These are phyloP conservation scores for Andrena minutula DNA, from an alignment of 2,888 invertebrate genomes.

Conservation along the genomic window DNA sequence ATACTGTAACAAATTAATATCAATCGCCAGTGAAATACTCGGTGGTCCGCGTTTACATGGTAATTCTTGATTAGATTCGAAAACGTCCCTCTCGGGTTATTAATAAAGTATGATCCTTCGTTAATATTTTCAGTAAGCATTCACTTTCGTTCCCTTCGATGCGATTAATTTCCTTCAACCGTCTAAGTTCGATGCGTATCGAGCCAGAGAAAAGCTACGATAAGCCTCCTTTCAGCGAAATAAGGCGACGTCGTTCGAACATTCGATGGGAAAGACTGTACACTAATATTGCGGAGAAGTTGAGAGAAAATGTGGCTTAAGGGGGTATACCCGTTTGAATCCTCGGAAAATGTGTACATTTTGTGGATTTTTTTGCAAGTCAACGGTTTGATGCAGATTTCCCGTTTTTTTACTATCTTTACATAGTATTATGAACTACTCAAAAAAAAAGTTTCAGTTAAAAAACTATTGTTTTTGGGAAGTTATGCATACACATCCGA, in stretches of 20 bases:
- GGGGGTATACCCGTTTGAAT: no score
- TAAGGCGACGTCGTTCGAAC: conserved; percentile 36
- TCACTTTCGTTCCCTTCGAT: conserved; percentile 6
- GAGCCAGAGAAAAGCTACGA: conserved; percentile 45
- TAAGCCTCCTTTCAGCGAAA: conserved; percentile 49
- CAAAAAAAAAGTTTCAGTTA: no score
- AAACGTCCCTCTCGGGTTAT: background rate
- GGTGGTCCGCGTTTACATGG: background rate
- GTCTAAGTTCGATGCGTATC: conserved; percentile 42
- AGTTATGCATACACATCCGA: no score
- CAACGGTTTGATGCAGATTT: no score
- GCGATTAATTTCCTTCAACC: conserved; percentile 58
- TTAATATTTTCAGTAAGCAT: conserved; percentile 50
- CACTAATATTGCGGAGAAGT: conserved; percentile 6
- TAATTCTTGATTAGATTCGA: background rate
- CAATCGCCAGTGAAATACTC: background rate
- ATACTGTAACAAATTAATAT: conserved; percentile 3
- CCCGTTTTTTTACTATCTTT: no score
- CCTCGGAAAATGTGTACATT: no score
- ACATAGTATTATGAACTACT: no score
- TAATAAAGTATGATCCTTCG: conserved; percentile 1
- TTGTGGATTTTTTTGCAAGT: no score
- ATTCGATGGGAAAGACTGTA: conserved; percentile 17
- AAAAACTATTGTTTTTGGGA: no score
- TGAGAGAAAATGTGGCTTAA: background rate